Conservation (phyloP, 2,888 invertebrate species). For the Megaustenia siamemsis region DNA sequence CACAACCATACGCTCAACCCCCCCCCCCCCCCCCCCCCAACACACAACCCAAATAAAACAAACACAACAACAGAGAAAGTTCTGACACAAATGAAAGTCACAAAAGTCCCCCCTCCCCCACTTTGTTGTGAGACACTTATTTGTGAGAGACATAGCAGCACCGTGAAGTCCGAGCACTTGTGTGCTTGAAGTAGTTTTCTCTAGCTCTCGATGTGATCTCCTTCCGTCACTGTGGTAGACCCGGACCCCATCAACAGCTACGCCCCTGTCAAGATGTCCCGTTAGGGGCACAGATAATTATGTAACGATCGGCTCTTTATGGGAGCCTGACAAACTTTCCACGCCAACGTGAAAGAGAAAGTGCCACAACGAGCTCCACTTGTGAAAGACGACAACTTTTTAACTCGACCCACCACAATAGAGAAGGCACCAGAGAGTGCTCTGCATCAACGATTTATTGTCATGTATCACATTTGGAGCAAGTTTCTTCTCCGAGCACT, state of each 20-base stretch:
- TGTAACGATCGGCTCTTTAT: constrained; percentile 21
- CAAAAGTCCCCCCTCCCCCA: too few relatives aligned
- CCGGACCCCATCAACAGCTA: too few relatives aligned
- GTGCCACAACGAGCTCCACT: constrained; percentile 25
- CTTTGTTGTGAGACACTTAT: too few relatives aligned
- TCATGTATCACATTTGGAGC: constrained; percentile 17
- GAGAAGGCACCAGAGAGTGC: neutral
- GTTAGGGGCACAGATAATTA: constrained; percentile 29
- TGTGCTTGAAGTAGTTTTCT: too few relatives aligned
- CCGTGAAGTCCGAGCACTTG: too few relatives aligned
- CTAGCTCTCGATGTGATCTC: too few relatives aligned
- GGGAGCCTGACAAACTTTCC: constrained; percentile 33
- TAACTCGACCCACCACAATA: constrained; percentile 42
- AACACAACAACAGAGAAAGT: too few relatives aligned
- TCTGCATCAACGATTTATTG: constrained; percentile 34
- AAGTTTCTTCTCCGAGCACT: neutral
- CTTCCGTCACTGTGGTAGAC: too few relatives aligned
- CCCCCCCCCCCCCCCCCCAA: neutral
- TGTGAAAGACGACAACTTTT: constrained; percentile 35
- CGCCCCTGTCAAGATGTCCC: neutral
- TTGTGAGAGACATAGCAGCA: too few relatives aligned
- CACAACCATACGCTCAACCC: too few relatives aligned
- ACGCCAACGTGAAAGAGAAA: constrained; percentile 24
- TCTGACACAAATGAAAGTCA: too few relatives aligned
- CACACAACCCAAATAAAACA: too few relatives aligned